A percentile compares a stretch with the other conserved stretches of the same genome.
Conservation (phyloP, 1,140 invertebrate species). For the Contarinia nasturtii region DNA sequence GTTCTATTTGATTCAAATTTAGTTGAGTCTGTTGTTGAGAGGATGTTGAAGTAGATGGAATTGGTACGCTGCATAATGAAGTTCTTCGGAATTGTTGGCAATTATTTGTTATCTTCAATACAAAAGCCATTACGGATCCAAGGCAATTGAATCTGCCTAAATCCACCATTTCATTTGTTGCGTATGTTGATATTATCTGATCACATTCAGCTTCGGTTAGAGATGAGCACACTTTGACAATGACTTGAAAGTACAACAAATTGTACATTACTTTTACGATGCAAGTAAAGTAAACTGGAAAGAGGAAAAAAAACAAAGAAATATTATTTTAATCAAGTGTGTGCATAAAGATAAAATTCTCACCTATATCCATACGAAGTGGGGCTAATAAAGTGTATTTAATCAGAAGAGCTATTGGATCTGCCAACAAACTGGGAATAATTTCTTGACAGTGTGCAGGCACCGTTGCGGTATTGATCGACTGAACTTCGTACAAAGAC, state of each 20-base stretch:
- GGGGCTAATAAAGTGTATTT: constrained; percentile 75
- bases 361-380: constrained; percentile 68
- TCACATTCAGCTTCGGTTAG: constrained; percentile 31
- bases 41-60: background rate
- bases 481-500: constrained; percentile 32
- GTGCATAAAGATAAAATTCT: constrained; percentile 13
- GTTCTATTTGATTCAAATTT: constrained; percentile 26
- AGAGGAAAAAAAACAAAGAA: constrained; percentile 14
- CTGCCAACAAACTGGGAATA: constrained; percentile 42
- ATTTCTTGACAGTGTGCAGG: constrained; percentile 19
- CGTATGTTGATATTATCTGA: constrained; percentile 15
- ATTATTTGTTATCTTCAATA: constrained; percentile 16
- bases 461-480: constrained; percentile 10
- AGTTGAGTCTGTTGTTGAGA: constrained; percentile 5
- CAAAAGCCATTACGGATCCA: constrained; percentile 19
- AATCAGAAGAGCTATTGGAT: constrained; percentile 65
- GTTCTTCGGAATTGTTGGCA: constrained; percentile 20
- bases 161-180: background rate
- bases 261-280: constrained; percentile 76
- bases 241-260: constrained; percentile 71
- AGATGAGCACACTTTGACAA: constrained; percentile 39
- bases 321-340: background rate
- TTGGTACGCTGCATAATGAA: constrained; percentile 9
- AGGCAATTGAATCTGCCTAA: constrained; percentile 9
- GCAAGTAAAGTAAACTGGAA: constrained; percentile 72